phyloP scores from a whole-genome alignment of 2,888 invertebrate species.

The Aproaerema taeniolella region DNA sequence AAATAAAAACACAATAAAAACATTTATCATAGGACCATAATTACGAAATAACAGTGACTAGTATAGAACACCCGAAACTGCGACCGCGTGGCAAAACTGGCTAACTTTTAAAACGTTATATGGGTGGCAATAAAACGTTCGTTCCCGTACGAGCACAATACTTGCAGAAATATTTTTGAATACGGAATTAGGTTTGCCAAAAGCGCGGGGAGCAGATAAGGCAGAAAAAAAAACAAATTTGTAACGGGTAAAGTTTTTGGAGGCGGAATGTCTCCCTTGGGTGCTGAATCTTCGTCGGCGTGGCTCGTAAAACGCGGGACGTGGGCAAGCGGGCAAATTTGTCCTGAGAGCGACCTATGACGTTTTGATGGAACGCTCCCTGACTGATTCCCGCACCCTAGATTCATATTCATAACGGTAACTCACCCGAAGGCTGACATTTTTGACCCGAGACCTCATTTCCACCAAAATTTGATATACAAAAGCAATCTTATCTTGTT shows the following conservation, averaged over 20 bases:
- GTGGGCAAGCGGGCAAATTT: constrained; percentile 76
- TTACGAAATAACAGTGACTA: constrained; percentile 49
- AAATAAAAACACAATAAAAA: constrained; percentile 40
- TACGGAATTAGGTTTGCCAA: constrained; percentile 77
- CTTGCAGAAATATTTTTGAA: constrained; percentile 78
- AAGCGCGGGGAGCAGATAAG: constrained; percentile 75
- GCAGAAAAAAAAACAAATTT: constrained; percentile 77
- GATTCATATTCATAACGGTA: constrained; percentile 75
- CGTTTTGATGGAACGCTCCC: constrained; percentile 75
- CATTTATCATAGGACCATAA: constrained; percentile 63
- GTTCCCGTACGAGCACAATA: constrained; percentile 73
- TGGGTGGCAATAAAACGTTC: constrained; percentile 73
- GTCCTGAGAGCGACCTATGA: constrained; percentile 76
- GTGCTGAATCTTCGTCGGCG: constrained; percentile 77
- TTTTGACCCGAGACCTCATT: constrained; percentile 43
- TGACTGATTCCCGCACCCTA: constrained; percentile 67
- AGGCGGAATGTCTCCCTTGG: constrained; percentile 75
- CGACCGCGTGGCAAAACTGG: constrained; percentile 58
- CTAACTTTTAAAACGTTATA: constrained; percentile 77
- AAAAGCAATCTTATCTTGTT: too few species aligned
- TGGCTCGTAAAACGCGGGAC: constrained; percentile 75
- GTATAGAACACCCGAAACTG: constrained; percentile 39
- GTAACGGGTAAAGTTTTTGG: constrained; percentile 78
- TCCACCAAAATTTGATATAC: constrained; percentile 37
- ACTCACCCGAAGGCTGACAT: constrained; percentile 48